Percentiles rank a stretch among this genome's conserved stretches.
Evolutionary conservation across 2,888 invertebrate genomes (phyloP).

Genomic region (Leucoptera coffeella): DNA sequence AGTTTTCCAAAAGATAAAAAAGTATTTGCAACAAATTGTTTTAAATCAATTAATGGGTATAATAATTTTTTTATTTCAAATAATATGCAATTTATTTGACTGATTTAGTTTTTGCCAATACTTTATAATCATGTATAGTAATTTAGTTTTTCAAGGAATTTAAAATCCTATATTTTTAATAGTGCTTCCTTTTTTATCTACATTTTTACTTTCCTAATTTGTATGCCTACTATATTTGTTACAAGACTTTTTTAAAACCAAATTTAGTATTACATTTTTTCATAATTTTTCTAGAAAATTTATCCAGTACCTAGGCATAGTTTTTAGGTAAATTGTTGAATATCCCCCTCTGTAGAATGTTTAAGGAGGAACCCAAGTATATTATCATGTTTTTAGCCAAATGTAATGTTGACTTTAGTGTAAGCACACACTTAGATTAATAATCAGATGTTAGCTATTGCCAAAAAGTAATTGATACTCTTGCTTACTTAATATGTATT

Average conservation of each 20-base stretch:
- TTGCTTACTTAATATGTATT: too few relatives aligned
- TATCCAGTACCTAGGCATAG: background rate
- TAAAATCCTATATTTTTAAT: background rate
- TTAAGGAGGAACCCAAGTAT: too few relatives aligned
- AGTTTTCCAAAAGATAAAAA: too few relatives aligned
- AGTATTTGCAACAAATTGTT: too few relatives aligned
- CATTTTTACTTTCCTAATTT: background rate
- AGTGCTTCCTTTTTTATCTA: background rate
- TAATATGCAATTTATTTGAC: background rate
- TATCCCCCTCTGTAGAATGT: slow-evolving; percentile 17
- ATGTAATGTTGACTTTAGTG: too few relatives aligned
- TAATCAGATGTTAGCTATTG: too few relatives aligned
- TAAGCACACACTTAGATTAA: too few relatives aligned
- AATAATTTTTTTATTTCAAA: too few relatives aligned
- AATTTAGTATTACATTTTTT: slow-evolving; percentile 6
- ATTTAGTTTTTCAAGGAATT: background rate
- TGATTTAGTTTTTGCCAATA: background rate
- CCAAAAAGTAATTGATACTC: too few relatives aligned
- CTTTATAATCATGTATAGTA: background rate
- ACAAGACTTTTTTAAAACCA: background rate
- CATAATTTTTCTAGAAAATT: background rate
- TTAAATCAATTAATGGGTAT: too few relatives aligned
- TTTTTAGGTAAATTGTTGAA: slow-evolving; percentile 8
- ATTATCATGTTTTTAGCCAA: too few relatives aligned
- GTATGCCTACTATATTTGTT: background rate